phyloP scores from a whole-genome alignment of 53 echinoderm and acorn worm species.

The Antedon mediterranea region DNA sequence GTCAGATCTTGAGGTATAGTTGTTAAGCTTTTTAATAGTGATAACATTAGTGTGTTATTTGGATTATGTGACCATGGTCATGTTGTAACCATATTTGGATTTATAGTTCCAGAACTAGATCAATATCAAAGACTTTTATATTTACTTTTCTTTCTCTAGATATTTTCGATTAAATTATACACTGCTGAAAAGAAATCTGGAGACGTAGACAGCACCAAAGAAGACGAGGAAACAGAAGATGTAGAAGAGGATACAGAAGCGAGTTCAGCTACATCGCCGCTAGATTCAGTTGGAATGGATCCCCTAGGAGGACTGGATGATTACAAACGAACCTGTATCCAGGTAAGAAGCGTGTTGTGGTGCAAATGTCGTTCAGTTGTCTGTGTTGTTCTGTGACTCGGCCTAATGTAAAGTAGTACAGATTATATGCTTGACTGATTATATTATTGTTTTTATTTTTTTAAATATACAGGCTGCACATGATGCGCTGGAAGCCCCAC shows the following conservation, averaged over 20 bases:
- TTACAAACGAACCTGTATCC: conserved; percentile 47
- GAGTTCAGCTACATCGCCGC: background rate
- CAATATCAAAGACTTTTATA: no score
- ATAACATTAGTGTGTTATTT: no score
- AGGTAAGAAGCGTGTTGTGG: conserved; percentile 25
- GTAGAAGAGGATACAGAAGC: conserved; percentile 10
- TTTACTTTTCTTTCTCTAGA: conserved; percentile 16
- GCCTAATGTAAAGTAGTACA: no score
- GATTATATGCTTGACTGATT: no score
- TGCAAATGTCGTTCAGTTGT: no score
- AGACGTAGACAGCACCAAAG: conserved; percentile 7
- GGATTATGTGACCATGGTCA: no score
- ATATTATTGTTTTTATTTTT: background rate
- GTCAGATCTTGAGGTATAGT: conserved; percentile 85
- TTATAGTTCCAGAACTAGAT: no score
- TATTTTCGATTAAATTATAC: conserved; percentile 81
- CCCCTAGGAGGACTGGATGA: conserved; percentile 70
- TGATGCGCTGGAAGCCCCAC: conserved; percentile 65
- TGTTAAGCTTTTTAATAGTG: background rate
- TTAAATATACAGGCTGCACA: conserved; percentile 40
- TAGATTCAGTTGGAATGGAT: conserved; percentile 24
- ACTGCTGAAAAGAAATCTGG: conserved; percentile 43
- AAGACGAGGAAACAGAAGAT: conserved; percentile 6
- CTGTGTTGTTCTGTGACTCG: no score
- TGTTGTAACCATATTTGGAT: no score